Evolutionary conservation across 2,113 vertebrate genomes (phyloP), one percentile per base, ranked within the genome.

Genomic region (Neolamprologus brichardi): DNA sequence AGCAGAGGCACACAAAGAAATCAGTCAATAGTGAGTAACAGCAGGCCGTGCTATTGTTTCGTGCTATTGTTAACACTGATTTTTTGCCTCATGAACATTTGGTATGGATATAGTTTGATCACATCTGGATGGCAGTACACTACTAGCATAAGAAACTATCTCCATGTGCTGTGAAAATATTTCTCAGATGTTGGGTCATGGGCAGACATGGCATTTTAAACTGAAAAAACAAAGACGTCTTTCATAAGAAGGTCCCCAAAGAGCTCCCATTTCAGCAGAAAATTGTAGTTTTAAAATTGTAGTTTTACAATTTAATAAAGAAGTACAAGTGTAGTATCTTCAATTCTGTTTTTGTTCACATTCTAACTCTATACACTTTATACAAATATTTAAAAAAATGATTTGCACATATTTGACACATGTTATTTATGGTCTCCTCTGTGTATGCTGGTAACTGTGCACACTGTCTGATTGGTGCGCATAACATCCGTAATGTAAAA

Each of bases 301-400:
- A 44, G 23, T 75, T 72, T 46, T 75, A 25, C 39, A 28, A 11
- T 75, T 25, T 46, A 75, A 3, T 39, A 72, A 28, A 75, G 41
- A 28, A 41, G n/a, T 5, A 4, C 23, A 75, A 17, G 14, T 75
- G 70, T 4, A 75, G 39, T 7, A 75, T 25, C 70, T 75, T 28
- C 20, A 44, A 0, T 46, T 72, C 67, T 17, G 20, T 44, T 72
- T 72, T 44, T 28, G 14, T 46, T 72, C 39, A 72, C 23, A 72
- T 28, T 72, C 39, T 44, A 44, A 28, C 39, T 28, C 70, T n/a
- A n/a, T 34, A 64, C 30, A 34, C 30, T 34, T 64, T 34, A 64
- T 34, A 67, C 4, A 13, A 67, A 37, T n/a, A 13, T n/a, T 34
- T 0, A 0, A 1, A 62, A 60, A 67, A 37, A 20, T 7, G 4